Evolutionary conservation across 2,113 vertebrate species (phyloP), one percentile per base, ranked within the genome.

Genomic region (Pogona vitticeps): DNA sequence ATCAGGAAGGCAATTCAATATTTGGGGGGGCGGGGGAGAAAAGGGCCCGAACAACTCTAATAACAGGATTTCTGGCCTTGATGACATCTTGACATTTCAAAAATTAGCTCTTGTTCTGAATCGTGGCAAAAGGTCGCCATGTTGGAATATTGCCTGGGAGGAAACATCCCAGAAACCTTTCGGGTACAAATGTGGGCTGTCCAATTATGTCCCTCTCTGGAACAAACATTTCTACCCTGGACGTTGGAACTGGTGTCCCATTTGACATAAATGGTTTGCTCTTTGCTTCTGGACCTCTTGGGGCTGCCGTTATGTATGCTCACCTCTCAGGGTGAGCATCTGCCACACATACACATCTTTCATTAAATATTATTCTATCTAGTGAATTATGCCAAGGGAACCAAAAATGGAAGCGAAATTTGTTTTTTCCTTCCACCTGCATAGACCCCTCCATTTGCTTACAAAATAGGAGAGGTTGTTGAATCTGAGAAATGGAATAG

Each of bases 91-190:
- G 79, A 87, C 71, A 82, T 76, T 87, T 80, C 59, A 76, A 56
- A 76, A 87, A 76, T 76, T 82, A 82, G 79, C 71, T 82, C 85
- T 52, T 80, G 70, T 81, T 82, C 68, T 82, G 85, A 87, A 76
- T 76, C 71, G 21, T 38, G 79, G 65, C 79, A 75, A 76, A 87
- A 87, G 79, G 71, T 87, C 23, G 23, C 79, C 36, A 18, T 71
- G 36, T 63, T 52, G 71, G 79, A 82, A 75, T 82, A 76, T 82
- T 76, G 72, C 59, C 42, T 28, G 59, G 83, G 72, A 84, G 72
- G 83, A 84, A 76, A 84, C 83, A 42, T 76, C 56, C 40, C 71
- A 63, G 38, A n/a, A 13, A 21, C 79, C 33, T 68, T 38, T 56
- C 79, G 67, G 71, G 58, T 36, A 52, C 70, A 31, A 40, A 33